A percentile compares a stretch with the other conserved stretches of the same genome.
phyloP scores from a whole-genome alignment of 2,113 vertebrate genomes.

The Gnathonemus echidnorhynchus region DNA sequence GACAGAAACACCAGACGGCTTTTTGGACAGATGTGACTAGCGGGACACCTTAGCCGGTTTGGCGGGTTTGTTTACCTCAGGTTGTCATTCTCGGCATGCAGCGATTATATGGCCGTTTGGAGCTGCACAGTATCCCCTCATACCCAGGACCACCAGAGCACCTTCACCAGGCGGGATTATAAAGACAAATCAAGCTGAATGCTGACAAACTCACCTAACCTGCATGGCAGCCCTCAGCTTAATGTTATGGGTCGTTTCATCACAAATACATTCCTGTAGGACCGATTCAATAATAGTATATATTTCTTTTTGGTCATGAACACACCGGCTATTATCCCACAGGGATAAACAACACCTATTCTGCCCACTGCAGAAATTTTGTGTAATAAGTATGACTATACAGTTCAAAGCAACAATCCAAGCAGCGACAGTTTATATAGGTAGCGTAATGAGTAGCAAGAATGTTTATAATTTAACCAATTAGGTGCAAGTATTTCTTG shows the following conservation, averaged over 20 bases:
- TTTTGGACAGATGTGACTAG: not conserved
- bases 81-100: not conserved
- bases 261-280: not conserved
- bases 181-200: not conserved
- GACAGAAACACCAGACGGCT: not conserved
- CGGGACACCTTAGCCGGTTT: not conserved
- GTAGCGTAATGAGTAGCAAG: not conserved
- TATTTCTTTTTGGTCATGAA: not conserved
- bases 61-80: not conserved
- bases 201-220: not conserved
- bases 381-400: no score
- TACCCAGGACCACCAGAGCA: not conserved
- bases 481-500: not conserved
- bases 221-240: not conserved
- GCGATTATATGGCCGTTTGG: not conserved
- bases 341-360: not conserved
- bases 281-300: not conserved
- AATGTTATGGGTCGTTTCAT: not conserved
- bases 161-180: not conserved
- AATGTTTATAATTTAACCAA: not conserved
- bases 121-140: not conserved
- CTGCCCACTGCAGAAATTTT: not conserved
- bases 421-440: not conserved
- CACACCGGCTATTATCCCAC: not conserved
- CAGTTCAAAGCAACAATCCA: not conserved